A percentile compares a stretch with the other conserved stretches of the same genome.
These are phyloP conservation scores for Ferrisia virgata DNA, from an alignment of 2,888 invertebrate genomes.

Conservation along the genomic window DNA sequence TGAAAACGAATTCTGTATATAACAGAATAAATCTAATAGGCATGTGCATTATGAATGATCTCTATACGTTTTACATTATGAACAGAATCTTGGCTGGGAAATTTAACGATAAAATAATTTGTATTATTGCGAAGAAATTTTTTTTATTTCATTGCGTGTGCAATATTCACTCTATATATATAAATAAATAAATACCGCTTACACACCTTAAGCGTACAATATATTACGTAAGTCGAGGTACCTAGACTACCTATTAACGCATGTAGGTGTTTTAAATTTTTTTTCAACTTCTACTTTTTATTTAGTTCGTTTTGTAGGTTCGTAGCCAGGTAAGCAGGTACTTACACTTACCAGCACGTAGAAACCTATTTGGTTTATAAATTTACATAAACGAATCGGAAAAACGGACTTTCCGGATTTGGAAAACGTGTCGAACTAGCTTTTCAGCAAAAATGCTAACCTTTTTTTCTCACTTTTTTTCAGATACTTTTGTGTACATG, in stretches of 20 bases:
- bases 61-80: neutral
- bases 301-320: neutral
- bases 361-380: neutral
- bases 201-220: too few relatives aligned
- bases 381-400: neutral
- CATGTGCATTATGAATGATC: neutral
- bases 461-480: neutral
- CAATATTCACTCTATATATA: too few relatives aligned
- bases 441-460: neutral
- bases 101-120: neutral
- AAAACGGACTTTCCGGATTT: neutral
- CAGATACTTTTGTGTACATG: slow-evolving; percentile 31
- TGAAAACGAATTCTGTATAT: neutral
- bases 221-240: too few relatives aligned
- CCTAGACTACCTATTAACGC: too few relatives aligned
- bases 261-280: neutral
- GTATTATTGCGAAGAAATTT: neutral
- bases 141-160: neutral
- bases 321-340: too few relatives aligned
- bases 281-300: neutral
- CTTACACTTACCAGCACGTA: too few relatives aligned
- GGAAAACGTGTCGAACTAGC: neutral
- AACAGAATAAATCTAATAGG: neutral
- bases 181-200: too few relatives aligned
- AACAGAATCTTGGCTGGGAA: neutral